phyloP scores from a whole-genome alignment of 1,140 invertebrate genomes.

The Trichonephila clavipes region DNA sequence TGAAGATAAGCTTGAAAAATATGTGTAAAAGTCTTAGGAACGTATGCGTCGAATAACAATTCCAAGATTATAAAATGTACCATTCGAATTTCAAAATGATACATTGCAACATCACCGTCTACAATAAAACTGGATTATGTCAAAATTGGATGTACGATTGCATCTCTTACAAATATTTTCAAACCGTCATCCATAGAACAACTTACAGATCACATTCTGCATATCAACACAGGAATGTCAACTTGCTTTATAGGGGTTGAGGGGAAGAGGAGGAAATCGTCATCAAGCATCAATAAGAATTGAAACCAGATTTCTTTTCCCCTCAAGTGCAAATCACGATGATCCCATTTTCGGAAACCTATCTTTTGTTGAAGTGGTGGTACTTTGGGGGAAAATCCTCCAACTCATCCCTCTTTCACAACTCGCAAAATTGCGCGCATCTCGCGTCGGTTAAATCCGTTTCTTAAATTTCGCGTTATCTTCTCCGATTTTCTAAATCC shows the following conservation, averaged over 20 bases:
- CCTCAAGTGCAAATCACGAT: neutral
- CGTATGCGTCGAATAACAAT: no score
- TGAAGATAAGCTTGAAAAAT: no score
- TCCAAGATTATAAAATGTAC: neutral
- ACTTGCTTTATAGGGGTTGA: neutral
- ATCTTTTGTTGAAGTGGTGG: neutral
- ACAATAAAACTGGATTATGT: neutral
- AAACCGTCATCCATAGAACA: neutral
- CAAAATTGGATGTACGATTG: neutral
- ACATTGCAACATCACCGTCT: neutral
- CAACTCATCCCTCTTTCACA: neutral
- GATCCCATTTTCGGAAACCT: neutral
- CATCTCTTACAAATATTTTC: neutral
- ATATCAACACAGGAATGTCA: no score
- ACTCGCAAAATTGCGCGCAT: constrained; percentile 45
- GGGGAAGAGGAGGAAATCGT: neutral
- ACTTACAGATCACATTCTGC: neutral
- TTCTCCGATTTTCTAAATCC: constrained; percentile 69
- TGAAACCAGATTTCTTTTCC: neutral
- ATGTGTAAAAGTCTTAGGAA: no score
- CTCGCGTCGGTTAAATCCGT: constrained; percentile 48
- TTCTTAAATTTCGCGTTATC: constrained; percentile 65
- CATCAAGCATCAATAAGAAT: neutral
- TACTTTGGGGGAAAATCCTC: neutral
- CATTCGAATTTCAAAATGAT: neutral